Conservation (phyloP, 2,113 vertebrate genomes). For the Sander vitreus region DNA sequence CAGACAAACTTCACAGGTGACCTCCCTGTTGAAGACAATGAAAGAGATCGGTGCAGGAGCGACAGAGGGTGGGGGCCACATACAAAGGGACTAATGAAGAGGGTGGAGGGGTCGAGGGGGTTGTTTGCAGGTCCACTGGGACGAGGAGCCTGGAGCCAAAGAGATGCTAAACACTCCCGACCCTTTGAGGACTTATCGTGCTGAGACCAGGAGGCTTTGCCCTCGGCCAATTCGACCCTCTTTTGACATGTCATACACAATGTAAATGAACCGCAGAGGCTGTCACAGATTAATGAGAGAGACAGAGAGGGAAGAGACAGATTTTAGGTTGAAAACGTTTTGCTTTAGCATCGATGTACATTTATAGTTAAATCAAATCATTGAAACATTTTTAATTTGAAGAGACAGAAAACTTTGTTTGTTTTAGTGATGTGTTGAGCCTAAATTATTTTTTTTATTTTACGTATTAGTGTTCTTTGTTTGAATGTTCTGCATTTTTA, state of each 20-base stretch:
- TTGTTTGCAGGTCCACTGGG: slow-evolving; percentile 47
- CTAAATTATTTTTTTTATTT: neutral
- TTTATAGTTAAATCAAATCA: slow-evolving; percentile 1
- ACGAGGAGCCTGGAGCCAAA: slow-evolving; percentile 64
- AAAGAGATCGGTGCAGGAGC: slow-evolving; percentile 15
- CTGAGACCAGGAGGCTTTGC: slow-evolving; percentile 38
- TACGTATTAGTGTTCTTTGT: slow-evolving; percentile 1
- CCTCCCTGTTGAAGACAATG: slow-evolving; percentile 51
- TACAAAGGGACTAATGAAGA: slow-evolving; percentile 62
- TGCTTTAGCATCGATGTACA: neutral
- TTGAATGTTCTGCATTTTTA: neutral
- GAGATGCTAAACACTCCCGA: slow-evolving; percentile 66
- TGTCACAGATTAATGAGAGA: slow-evolving; percentile 21
- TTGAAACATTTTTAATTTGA: slow-evolving; percentile 16
- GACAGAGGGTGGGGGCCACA: slow-evolving; percentile 11
- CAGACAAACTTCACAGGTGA: slow-evolving; percentile 58
- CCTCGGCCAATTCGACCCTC: slow-evolving; percentile 63
- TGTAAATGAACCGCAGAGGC: slow-evolving; percentile 44
- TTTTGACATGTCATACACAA: slow-evolving; percentile 39
- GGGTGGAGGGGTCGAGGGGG: slow-evolving; percentile 37
- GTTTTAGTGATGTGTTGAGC: slow-evolving; percentile 11
- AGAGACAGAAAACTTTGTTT: neutral
- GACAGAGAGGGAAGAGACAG: neutral
- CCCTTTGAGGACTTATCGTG: slow-evolving; percentile 47
- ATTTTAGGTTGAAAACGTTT: neutral